Conservation (phyloP, 1,140 invertebrate species). For the Lithobius niger region DNA sequence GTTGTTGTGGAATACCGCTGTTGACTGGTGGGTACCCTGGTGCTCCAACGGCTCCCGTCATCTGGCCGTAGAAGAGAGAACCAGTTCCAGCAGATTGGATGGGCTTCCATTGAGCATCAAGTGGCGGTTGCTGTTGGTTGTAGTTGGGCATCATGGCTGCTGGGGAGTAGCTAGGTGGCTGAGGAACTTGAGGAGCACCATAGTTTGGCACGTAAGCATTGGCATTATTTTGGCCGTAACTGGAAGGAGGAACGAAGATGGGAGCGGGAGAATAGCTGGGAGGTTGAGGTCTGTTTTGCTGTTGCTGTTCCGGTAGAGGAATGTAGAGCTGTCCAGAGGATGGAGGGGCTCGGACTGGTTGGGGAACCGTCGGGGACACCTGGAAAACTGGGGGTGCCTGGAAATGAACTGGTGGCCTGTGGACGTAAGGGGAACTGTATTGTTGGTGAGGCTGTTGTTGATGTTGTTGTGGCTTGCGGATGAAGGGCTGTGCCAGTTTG, state of each 20-base stretch:
- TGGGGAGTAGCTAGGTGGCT: background rate
- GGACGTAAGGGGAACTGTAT: background rate
- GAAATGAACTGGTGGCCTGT: background rate
- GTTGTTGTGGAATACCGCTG: too few species aligned
- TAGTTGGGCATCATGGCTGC: background rate
- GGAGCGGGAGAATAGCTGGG: background rate
- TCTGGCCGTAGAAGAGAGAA: background rate
- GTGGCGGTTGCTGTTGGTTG: background rate
- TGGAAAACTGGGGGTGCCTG: slow-evolving; percentile 6
- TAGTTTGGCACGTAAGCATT: background rate
- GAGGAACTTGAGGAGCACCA: background rate
- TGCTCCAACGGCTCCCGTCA: background rate
- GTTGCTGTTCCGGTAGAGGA: background rate
- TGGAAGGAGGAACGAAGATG: background rate
- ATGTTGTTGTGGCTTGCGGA: background rate
- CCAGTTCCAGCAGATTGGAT: background rate
- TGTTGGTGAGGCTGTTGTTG: background rate
- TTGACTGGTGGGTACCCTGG: background rate
- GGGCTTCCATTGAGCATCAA: slow-evolving; percentile 1
- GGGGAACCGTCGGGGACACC: background rate
- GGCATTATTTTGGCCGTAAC: background rate
- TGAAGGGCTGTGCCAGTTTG: slow-evolving; percentile 2
- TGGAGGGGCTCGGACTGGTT: slow-evolving; percentile 3
- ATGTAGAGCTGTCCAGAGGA: slow-evolving; percentile 3
- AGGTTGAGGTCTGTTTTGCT: background rate